phyloP scores from a whole-genome alignment of 2,888 invertebrate genomes.

The Agrochola circellaris region DNA sequence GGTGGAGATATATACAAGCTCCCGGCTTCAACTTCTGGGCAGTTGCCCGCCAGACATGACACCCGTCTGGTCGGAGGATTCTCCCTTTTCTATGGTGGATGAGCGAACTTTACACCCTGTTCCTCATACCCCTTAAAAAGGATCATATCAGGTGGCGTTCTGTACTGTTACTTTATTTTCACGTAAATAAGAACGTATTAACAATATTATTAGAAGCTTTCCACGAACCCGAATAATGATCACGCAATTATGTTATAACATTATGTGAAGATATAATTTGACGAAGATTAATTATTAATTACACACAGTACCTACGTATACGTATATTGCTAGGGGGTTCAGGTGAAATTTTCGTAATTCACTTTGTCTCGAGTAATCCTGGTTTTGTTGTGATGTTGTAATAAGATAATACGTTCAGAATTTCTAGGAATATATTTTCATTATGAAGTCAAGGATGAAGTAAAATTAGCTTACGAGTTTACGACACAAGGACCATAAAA shows the following conservation, averaged over 20 bases:
- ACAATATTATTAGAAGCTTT: neutral
- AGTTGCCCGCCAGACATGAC: no score
- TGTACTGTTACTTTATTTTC: neutral
- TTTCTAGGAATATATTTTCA: neutral
- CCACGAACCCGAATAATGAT: slow-evolving; percentile 2
- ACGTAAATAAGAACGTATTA: neutral
- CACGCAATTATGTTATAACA: slow-evolving; percentile 20
- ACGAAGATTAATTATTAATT: slow-evolving; percentile 42
- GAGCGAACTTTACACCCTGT: no score
- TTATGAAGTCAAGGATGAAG: no score
- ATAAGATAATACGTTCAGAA: neutral
- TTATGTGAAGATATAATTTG: slow-evolving; percentile 12
- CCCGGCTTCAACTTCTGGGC: no score
- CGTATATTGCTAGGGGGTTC: neutral
- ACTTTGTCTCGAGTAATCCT: neutral
- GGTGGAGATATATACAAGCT: no score
- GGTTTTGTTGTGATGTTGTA: neutral
- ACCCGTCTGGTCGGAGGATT: no score
- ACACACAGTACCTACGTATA: neutral
- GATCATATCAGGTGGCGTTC: no score
- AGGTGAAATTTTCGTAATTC: neutral
- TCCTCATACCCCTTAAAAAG: no score
- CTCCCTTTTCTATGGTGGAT: no score
- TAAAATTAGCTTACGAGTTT: no score
- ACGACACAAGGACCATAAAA: no score